These are phyloP conservation scores for Panorpa germanica DNA, from an alignment of 2,888 invertebrate genomes.

Conservation along the genomic window DNA sequence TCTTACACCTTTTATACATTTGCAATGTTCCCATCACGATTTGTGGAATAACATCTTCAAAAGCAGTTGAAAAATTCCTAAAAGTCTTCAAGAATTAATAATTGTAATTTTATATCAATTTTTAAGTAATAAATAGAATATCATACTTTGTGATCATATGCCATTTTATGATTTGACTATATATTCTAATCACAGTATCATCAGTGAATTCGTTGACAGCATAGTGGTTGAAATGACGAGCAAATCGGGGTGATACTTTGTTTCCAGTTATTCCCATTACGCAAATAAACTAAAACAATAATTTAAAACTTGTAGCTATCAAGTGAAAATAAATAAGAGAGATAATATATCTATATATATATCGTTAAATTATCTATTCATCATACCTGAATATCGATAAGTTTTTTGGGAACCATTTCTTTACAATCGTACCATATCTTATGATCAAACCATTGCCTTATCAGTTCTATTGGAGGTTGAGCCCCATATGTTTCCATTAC, in stretches of 20 bases:
- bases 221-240: conserved; percentile 69
- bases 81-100: conserved; percentile 2
- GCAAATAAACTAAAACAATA: conserved; percentile 58
- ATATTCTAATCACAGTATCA: conserved; percentile 63
- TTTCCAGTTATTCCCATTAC: conserved; percentile 76
- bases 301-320: too few relatives aligned
- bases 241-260: conserved; percentile 66
- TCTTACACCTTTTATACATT: conserved; percentile 66
- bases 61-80: not conserved
- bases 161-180: conserved; percentile 82
- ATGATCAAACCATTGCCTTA: conserved; percentile 82
- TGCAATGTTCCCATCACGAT: conserved; percentile 72
- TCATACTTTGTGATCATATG: conserved; percentile 77
- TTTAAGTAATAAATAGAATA: too few relatives aligned
- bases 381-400: conserved; percentile 69
- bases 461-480: conserved; percentile 83
- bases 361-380: conserved; percentile 8
- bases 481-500: conserved; percentile 77
- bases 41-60: conserved; percentile 32
- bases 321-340: too few relatives aligned
- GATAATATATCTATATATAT: not conserved
- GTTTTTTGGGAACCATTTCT: conserved; percentile 53
- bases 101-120: too few relatives aligned
- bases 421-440: conserved; percentile 80
- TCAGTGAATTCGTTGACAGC: conserved; percentile 84